A percentile compares a stretch with the other conserved stretches of the same genome.
Evolutionary conservation across 2,888 invertebrate genomes (phyloP).

Genomic region (Metopia argyrocephala): DNA sequence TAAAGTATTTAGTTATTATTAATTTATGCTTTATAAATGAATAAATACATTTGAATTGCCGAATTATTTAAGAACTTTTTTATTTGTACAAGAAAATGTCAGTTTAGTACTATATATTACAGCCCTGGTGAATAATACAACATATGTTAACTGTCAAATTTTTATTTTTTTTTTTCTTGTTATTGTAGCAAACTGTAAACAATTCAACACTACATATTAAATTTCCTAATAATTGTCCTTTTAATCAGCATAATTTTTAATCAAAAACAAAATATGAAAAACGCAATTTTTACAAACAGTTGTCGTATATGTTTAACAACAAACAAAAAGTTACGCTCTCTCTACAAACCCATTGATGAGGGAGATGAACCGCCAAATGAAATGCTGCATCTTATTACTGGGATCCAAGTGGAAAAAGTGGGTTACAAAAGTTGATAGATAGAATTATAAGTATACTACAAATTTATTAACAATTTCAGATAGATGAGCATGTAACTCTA

Average conservation of each 20-base stretch:
- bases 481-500: constrained; percentile 67
- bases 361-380: constrained; percentile 74
- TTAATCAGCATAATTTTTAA: background rate
- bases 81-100: too few relatives aligned
- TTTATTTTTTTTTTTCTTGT: background rate
- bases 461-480: constrained; percentile 29
- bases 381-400: constrained; percentile 73
- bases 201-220: background rate
- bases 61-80: too few relatives aligned
- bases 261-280: constrained; percentile 43
- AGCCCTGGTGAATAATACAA: constrained; percentile 1
- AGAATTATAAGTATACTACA: background rate
- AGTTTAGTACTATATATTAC: background rate
- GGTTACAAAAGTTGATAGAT: background rate
- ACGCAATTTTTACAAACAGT: constrained; percentile 70
- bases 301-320: constrained; percentile 74
- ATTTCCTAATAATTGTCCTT: background rate
- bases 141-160: constrained; percentile 29
- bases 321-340: constrained; percentile 71
- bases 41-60: too few relatives aligned
- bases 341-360: constrained; percentile 71
- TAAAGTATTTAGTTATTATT: too few relatives aligned
- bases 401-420: constrained; percentile 71
- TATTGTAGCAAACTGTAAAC: constrained; percentile 12
- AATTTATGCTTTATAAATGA: too few relatives aligned